Evolutionary conservation across 2,888 invertebrate genomes (phyloP), one percentile per base, ranked within the genome.

Genomic region (Invenusta paracnida): DNA sequence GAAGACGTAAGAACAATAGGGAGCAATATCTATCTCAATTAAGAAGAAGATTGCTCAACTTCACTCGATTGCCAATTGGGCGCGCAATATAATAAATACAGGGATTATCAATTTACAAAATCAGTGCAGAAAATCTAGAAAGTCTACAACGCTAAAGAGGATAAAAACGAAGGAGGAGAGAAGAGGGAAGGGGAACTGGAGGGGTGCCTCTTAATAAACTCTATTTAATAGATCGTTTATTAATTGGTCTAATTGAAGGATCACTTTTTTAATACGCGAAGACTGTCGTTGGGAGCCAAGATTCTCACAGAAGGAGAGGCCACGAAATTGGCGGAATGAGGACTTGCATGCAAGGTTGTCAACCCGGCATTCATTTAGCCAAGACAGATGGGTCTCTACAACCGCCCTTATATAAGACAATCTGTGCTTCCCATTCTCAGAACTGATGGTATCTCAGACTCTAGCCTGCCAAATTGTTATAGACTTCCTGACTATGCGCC

Each of bases 201-300:
- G n/a, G n/a, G n/a, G n/a, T n/a, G n/a, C n/a, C n/a, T n/a, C n/a
- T n/a, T n/a, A n/a, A n/a, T n/a, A n/a, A n/a, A n/a, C n/a, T n/a
- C n/a, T n/a, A n/a, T n/a, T 25, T 73, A 73, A 73, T 73, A 73
- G 73, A 73, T 73, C 27, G 73, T 23, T 73, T 73, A 73, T 73
- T 73, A 73, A 73, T 73, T 73, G 73, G 73, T 23, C 23, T 73
- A 73, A 73, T 73, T 73, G 73, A 73, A 73, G 73, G 73, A 73
- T 73, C 73, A 73, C 73, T 23, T 73, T 23, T 25, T n/a, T n/a
- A n/a, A n/a, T n/a, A n/a, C n/a, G n/a, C n/a, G n/a, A 5, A 73
- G 73, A 25, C 73, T 73, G 73, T 73, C 73, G 73, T 73, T 73
- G 23, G 23, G 73, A 73, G 5, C 73, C 73, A 73, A n/a, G n/a